Conservation (phyloP, 2,888 invertebrate genomes). For the Tortricodes alternella region DNA sequence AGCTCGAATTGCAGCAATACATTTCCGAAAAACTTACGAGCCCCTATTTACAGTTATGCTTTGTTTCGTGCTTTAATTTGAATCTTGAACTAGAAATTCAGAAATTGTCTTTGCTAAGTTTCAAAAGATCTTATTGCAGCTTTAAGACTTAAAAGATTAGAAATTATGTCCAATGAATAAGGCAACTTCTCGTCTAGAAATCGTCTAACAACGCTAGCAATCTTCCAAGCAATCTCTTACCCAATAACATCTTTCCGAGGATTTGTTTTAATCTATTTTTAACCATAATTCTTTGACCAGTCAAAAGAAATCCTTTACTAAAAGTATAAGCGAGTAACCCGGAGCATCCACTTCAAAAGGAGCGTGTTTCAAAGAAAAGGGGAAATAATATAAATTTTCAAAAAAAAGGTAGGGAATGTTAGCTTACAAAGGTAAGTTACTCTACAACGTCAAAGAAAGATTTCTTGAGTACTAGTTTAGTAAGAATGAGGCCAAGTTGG, state of each 20-base stretch:
- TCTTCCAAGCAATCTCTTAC: slow-evolving; percentile 6
- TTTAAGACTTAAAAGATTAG: slow-evolving; percentile 1
- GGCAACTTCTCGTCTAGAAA: background rate
- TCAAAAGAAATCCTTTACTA: slow-evolving; percentile 27
- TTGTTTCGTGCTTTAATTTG: no score
- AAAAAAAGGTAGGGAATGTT: slow-evolving; percentile 23
- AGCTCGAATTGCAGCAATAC: no score
- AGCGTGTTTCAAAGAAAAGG: slow-evolving; percentile 19
- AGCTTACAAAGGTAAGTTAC: slow-evolving; percentile 11
- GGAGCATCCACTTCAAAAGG: slow-evolving; percentile 26
- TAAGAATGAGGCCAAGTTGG: background rate
- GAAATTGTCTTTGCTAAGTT: background rate
- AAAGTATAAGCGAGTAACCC: slow-evolving; percentile 25
- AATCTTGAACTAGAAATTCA: background rate
- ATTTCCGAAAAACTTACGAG: no score
- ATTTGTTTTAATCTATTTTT: slow-evolving; percentile 19
- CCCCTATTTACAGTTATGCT: no score
- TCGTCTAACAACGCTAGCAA: background rate
- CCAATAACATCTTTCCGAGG: slow-evolving; percentile 15
- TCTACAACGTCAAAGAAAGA: slow-evolving; percentile 11
- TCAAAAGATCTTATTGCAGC: background rate
- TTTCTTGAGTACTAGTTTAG: slow-evolving; percentile 12
- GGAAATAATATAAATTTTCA: slow-evolving; percentile 27
- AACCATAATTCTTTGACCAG: slow-evolving; percentile 20
- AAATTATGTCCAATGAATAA: background rate